phyloP scores from a whole-genome alignment of 2,888 invertebrate species.

The Oegoconia quadripuncta region DNA sequence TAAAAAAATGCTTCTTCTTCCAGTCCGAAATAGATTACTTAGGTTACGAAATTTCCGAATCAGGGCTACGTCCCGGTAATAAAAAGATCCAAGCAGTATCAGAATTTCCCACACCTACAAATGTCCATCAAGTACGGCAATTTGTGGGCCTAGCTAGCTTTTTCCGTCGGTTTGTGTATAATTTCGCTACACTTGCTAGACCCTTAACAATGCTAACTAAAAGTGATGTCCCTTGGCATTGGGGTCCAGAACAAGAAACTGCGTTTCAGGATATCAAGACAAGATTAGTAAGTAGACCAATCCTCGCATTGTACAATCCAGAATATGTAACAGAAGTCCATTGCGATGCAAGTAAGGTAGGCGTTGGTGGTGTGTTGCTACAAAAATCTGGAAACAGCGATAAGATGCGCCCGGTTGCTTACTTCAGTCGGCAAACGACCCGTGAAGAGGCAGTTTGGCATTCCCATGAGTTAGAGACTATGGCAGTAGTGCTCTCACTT shows the following conservation, averaged over 20 bases:
- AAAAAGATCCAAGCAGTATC: slow-evolving; percentile 18
- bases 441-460: slow-evolving; percentile 34
- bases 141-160: slow-evolving; percentile 28
- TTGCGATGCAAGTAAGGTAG: slow-evolving; percentile 12
- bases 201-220: slow-evolving; percentile 10
- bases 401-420: slow-evolving; percentile 20
- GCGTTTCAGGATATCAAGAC: slow-evolving; percentile 6
- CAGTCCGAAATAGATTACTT: not conserved
- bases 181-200: slow-evolving; percentile 8
- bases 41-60: slow-evolving; percentile 1
- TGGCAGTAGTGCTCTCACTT: slow-evolving; percentile 10
- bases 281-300: slow-evolving; percentile 4
- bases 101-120: slow-evolving; percentile 24
- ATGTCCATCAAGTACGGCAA: slow-evolving; percentile 25
- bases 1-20: slow-evolving; percentile 12
- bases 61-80: not conserved
- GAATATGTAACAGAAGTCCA: slow-evolving; percentile 11
- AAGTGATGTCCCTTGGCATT: slow-evolving; percentile 4
- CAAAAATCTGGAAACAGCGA: slow-evolving; percentile 3
- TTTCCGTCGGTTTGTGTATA: slow-evolving; percentile 27
- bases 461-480: slow-evolving; percentile 31
- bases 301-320: slow-evolving; percentile 12
- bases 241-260: slow-evolving; percentile 8
- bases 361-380: slow-evolving; percentile 11
- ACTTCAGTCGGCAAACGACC: slow-evolving; percentile 35